Evolutionary conservation across 1,140 invertebrate genomes (phyloP).

Genomic region (Drosophila seguyi): DNA sequence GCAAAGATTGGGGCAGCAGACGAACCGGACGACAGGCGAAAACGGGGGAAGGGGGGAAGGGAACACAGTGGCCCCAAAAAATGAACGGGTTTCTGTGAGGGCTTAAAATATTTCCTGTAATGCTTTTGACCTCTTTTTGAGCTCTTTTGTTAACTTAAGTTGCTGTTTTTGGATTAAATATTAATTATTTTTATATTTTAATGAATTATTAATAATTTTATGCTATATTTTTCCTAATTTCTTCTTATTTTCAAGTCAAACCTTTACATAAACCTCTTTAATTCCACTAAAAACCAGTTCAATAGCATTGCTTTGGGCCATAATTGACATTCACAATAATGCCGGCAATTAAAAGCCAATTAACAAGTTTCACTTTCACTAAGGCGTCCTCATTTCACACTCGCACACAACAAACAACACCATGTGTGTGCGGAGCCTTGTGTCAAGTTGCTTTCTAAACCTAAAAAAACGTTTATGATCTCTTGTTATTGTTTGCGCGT

Average conservation of each 20-base stretch:
- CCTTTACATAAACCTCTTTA: conserved; percentile 15
- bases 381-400: conserved; percentile 17
- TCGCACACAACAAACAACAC: neutral
- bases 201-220: neutral
- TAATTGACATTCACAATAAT: conserved; percentile 63
- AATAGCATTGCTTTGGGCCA: conserved; percentile 34
- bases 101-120: conserved; percentile 2
- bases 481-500: conserved; percentile 40
- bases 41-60: neutral
- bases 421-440: neutral
- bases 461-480: conserved; percentile 35
- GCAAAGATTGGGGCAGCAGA: conserved; percentile 15
- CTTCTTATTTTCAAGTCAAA: neutral
- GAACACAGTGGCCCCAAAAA: conserved; percentile 21
- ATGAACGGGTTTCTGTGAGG: neutral
- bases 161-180: neutral
- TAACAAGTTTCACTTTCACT: conserved; percentile 77
- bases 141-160: neutral
- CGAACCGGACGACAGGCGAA: conserved; percentile 8
- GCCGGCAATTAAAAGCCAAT: conserved; percentile 76
- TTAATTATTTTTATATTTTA: neutral
- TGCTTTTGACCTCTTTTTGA: too few relatives aligned
- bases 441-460: conserved; percentile 58
- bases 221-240: neutral
- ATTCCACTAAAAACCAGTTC: conserved; percentile 18